Conservation (phyloP, 2,888 invertebrate species). For the Leptinotarsa juncta region DNA sequence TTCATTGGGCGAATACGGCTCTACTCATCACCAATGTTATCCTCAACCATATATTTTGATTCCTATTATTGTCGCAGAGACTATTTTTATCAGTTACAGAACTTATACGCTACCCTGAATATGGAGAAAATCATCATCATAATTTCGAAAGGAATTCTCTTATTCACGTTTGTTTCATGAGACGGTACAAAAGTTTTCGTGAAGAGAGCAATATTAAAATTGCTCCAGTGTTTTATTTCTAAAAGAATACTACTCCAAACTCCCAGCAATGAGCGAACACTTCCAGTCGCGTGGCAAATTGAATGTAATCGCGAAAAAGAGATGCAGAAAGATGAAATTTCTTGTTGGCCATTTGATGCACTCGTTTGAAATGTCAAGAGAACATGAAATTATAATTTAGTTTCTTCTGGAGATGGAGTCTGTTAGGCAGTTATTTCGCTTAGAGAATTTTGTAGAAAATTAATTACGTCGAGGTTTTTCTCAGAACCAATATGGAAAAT, state of each 20-base stretch:
- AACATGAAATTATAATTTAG: neutral
- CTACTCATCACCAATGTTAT: neutral
- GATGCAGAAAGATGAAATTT: neutral
- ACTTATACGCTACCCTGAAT: neutral
- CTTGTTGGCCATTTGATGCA: constrained; percentile 11
- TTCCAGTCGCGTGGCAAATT: constrained; percentile 17
- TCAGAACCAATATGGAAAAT: neutral
- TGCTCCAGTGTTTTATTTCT: constrained; percentile 8
- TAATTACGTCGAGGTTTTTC: neutral
- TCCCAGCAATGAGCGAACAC: constrained; percentile 10
- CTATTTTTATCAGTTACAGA: constrained; percentile 4
- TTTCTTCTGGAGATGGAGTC: neutral
- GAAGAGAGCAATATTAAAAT: constrained; percentile 15
- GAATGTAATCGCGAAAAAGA: constrained; percentile 3
- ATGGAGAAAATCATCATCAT: constrained; percentile 11
- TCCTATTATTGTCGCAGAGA: neutral
- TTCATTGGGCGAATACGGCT: neutral
- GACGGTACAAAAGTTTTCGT: constrained; percentile 8
- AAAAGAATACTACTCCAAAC: constrained; percentile 17
- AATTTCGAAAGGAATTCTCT: constrained; percentile 6
- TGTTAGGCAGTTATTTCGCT: neutral
- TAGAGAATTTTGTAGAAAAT: neutral
- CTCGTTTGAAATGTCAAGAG: constrained; percentile 5
- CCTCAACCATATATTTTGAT: neutral
- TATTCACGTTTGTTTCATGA: constrained; percentile 1